A percentile compares a stretch with the other conserved stretches of the same genome.
Evolutionary conservation across 1,140 invertebrate genomes (phyloP).

Genomic region (Lineus longissimus): DNA sequence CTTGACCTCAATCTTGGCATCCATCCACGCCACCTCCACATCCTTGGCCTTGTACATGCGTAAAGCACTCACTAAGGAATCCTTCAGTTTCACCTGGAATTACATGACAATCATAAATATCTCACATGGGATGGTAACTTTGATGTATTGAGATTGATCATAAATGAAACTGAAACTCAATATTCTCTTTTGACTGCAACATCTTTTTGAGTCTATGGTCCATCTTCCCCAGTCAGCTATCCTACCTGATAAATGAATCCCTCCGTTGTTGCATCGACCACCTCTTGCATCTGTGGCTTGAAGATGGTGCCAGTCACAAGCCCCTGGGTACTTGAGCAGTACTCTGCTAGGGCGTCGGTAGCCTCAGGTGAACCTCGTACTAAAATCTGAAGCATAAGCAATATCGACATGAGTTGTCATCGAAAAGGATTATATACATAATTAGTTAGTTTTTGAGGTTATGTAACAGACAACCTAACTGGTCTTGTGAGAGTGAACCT

Average conservation of each 20-base stretch:
- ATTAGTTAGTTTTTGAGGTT: no score
- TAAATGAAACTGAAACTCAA: no score
- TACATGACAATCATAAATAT: conserved; percentile 11
- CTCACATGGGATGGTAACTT: not conserved
- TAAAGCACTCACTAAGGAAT: conserved; percentile 84
- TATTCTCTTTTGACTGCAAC: no score
- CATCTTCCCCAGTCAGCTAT: no score
- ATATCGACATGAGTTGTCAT: no score
- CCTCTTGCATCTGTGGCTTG: conserved; percentile 77
- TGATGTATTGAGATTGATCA: not conserved
- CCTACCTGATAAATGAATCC: conserved; percentile 95
- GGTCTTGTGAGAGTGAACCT: no score
- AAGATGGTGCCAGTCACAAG: conserved; percentile 65
- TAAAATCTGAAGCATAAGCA: conserved; percentile 55
- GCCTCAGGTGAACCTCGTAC: conserved; percentile 65
- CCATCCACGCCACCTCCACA: conserved; percentile 90
- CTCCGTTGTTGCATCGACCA: conserved; percentile 94
- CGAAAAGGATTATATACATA: no score
- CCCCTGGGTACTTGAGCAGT: conserved; percentile 59
- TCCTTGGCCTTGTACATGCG: conserved; percentile 66
- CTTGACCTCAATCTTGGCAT: conserved; percentile 55
- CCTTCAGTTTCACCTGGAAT: conserved; percentile 75
- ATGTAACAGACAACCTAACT: no score
- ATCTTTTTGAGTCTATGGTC: no score
- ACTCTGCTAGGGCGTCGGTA: conserved; percentile 63